Base-by-base conservation (phyloP, 2,113 vertebrate species). In the Australoheros scitulus region DNA sequence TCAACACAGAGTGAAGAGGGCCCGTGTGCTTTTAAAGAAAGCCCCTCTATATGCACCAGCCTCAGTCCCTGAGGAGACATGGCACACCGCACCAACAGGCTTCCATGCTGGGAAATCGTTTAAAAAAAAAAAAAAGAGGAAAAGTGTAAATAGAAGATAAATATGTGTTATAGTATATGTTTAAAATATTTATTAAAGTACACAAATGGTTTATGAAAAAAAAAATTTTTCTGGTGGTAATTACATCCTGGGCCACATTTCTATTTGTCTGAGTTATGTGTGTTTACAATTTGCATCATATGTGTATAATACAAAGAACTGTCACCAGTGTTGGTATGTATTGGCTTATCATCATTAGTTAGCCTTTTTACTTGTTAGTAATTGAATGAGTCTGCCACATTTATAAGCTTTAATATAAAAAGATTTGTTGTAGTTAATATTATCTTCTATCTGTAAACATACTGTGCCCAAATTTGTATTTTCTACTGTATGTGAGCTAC, bases 1-100 rank as follows among this genome's bases (percentile, higher is more conserved):
- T 94, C 93, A 94, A 94, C 91, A 95, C 36, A 70, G 88, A 92
- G 89, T 94, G 91, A 93, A 94, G 94, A 94, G 94, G 92, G 91
- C 83, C 90, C 82, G 90, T 94, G 94, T 95, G 85, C 92, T 87
- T 72, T 85, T 87, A 87, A 58, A 95, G 92, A 94, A 95, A 94
- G 92, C 52, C 82, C 84, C 89, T 93, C 93, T 94, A 17, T 94
- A 15, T 94, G 90, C 90, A 57, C 38, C 83, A 60, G 87, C 77
- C 47, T 4, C 11, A 9, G 76, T 88, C 91, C 91, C 91, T 6
- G 60, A 90, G 88, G 91, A 92, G 80, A 87, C 82, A 88, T 76
- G 86, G 88, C 84, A 87, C 89, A 92, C 82, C 91, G 79, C 87
- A 91, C 82, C 72, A 74, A 58, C 41, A 79, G 32, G 79, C 64